Conservation (phyloP, 2,797 vertebrate species). For the Acanthurus leucopareius region DNA sequence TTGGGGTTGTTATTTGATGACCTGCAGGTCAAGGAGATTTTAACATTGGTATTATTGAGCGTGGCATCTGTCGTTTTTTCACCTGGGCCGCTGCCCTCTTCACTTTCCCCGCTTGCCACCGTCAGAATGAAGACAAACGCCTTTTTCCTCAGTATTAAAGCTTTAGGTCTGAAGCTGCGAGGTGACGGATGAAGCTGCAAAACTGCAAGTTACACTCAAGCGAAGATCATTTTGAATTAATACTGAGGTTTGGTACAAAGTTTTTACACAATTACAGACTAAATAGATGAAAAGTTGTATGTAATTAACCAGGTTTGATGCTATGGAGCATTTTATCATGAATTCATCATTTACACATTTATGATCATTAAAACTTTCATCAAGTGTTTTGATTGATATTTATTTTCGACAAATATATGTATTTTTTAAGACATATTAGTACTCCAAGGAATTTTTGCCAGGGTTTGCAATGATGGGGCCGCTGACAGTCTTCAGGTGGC, state of each 20-base stretch:
- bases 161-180: constrained; percentile 43
- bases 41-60: constrained; percentile 99
- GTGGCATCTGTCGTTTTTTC: constrained; percentile 92
- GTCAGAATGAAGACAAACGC: constrained; percentile 67
- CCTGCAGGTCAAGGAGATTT: constrained; percentile 98
- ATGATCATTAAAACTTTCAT: constrained; percentile 22
- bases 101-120: constrained; percentile 70
- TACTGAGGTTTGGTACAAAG: not conserved
- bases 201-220: constrained; percentile 18
- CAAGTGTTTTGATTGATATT: not conserved
- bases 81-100: constrained; percentile 79
- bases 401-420: not conserved
- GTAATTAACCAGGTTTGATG: not conserved
- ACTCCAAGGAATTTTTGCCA: too few species aligned
- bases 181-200: constrained; percentile 29
- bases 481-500: too few species aligned
- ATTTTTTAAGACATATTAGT: constrained; percentile 1
- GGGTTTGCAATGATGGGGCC: too few species aligned
- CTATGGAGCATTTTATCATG: not conserved
- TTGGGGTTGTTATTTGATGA: constrained; percentile 97
- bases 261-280: not conserved
- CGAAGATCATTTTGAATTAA: constrained; percentile 10
- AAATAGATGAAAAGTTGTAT: not conserved
- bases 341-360: constrained; percentile 7
- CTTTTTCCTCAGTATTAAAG: constrained; percentile 30